phyloP scores from a whole-genome alignment of 2,797 vertebrate species.

The Crocidura indochinensis region DNA sequence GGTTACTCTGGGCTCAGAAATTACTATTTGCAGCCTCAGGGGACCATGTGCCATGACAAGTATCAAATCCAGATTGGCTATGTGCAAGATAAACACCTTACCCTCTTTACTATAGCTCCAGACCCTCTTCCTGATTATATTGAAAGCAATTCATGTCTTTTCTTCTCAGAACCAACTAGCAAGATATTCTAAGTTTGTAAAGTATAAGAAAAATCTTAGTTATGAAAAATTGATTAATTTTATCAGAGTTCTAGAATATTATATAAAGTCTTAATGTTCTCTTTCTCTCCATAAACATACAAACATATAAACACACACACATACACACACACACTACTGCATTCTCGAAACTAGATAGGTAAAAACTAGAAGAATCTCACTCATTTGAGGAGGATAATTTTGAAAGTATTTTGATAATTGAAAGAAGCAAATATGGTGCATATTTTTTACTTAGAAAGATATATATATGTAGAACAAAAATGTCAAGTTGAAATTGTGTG shows the following conservation, averaged over 20 bases:
- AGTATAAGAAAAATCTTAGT: not conserved
- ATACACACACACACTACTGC: not conserved
- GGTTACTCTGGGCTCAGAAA: too few relatives aligned
- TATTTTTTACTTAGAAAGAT: conserved; percentile 25
- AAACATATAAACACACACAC: rapidly evolving
- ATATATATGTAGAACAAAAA: not conserved
- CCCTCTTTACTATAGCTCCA: too few relatives aligned
- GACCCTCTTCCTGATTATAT: not conserved
- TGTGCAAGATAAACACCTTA: too few relatives aligned
- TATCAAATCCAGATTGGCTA: too few relatives aligned
- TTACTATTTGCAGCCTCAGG: too few relatives aligned
- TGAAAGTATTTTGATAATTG: conserved; percentile 28
- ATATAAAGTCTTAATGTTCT: not conserved
- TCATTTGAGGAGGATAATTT: conserved; percentile 15
- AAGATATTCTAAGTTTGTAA: conserved; percentile 27
- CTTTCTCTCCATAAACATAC: too few relatives aligned
- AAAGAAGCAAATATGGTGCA: not conserved
- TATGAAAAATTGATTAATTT: conserved; percentile 26
- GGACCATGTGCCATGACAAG: too few relatives aligned
- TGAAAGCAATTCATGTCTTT: not conserved
- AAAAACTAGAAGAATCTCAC: not conserved
- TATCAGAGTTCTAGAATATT: conserved; percentile 14
- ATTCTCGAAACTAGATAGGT: not conserved
- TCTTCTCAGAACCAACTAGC: not conserved
- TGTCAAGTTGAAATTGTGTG: not conserved